These are phyloP conservation scores for Piaya cayana DNA, from an alignment of 2,113 vertebrate genomes.

Conservation along the genomic window DNA sequence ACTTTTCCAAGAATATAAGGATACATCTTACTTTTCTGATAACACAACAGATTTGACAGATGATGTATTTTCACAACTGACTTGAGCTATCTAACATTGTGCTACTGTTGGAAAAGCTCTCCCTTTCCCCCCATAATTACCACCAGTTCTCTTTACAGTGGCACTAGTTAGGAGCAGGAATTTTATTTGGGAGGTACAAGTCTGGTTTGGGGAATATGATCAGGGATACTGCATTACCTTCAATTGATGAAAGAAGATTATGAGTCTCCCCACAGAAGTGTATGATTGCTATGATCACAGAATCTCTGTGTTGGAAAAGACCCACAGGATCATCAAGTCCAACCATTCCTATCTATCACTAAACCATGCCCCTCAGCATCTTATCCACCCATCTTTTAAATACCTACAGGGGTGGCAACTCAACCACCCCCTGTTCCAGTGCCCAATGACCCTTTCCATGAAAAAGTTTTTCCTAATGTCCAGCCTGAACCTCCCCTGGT, in stretches of 20 bases:
- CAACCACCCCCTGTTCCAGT: no score
- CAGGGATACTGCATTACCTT: background rate
- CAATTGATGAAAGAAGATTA: background rate
- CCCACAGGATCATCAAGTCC: no score
- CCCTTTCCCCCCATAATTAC: background rate
- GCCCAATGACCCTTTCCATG: no score
- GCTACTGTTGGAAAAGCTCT: background rate
- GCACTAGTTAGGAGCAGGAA: background rate
- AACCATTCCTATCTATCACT: no score
- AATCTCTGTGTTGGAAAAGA: no score
- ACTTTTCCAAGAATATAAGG: background rate
- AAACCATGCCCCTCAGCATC: no score
- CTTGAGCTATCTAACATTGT: background rate
- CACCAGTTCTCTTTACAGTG: rapidly evolving
- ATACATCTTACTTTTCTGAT: background rate
- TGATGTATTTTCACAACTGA: background rate
- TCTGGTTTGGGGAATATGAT: background rate
- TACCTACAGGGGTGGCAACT: no score
- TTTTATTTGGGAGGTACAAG: rapidly evolving
- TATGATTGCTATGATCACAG: background rate
- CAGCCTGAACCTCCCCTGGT: no score
- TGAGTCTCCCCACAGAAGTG: background rate
- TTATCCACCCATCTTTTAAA: no score
- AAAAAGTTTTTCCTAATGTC: no score
- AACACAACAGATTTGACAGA: background rate